Evolutionary conservation across 2,113 vertebrate species (phyloP).

Genomic region (Phylloscopus whistleri): DNA sequence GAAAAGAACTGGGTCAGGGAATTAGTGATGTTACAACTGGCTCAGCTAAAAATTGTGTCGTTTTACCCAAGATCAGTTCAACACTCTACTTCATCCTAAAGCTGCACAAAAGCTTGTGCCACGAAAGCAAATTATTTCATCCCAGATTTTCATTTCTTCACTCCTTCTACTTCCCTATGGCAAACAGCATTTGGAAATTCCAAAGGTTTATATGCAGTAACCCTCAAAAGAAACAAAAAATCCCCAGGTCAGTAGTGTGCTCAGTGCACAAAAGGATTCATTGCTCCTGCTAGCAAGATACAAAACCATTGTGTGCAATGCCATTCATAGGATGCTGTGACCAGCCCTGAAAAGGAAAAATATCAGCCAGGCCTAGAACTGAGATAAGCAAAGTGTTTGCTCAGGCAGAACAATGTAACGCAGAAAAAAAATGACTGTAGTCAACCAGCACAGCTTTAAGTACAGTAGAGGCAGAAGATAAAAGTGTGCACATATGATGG

Average conservation of each 20-base stretch:
- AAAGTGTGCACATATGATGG: background rate
- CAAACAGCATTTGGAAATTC: background rate
- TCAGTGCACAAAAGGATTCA: conserved; percentile 4
- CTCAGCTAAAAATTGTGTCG: background rate
- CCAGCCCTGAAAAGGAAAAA: conserved; percentile 8
- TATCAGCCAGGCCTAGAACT: background rate
- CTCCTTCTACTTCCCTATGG: background rate
- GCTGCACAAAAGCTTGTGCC: background rate
- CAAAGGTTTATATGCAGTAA: background rate
- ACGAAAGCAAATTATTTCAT: background rate
- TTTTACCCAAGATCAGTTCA: background rate
- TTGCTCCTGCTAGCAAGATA: background rate
- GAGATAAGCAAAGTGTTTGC: conserved; percentile 21
- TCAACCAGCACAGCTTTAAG: background rate
- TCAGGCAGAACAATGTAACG: conserved; percentile 2
- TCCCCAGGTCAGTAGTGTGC: background rate
- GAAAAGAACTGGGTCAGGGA: background rate
- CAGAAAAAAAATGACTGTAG: background rate
- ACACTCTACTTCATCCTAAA: background rate
- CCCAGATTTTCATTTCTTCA: background rate
- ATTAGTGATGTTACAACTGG: background rate
- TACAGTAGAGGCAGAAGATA: background rate
- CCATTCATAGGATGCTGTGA: background rate
- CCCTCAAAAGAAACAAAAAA: background rate
- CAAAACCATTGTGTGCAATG: background rate